phyloP scores from a whole-genome alignment of 53 echinoderm and acorn worm species.

The Hippasteria phrygiana region DNA sequence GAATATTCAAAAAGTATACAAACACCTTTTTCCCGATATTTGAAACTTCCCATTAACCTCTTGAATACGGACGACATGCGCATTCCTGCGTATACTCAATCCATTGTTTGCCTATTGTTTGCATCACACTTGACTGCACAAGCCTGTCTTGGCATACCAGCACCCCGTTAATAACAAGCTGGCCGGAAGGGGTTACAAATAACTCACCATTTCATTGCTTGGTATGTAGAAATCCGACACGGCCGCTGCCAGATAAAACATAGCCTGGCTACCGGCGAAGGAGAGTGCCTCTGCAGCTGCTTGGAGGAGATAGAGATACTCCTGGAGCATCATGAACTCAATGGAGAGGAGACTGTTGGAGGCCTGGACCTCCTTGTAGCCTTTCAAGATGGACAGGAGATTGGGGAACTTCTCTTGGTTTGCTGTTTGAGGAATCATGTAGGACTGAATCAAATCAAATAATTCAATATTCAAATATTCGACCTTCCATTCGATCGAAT shows the following conservation, averaged over 20 bases:
- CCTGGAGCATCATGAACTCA: constrained; percentile 77
- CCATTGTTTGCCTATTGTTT: too few relatives aligned
- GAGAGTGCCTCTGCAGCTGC: constrained; percentile 75
- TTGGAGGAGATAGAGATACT: constrained; percentile 84
- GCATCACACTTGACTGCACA: too few relatives aligned
- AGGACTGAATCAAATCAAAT: too few relatives aligned
- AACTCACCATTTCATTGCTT: constrained; percentile 79
- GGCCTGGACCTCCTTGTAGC: constrained; percentile 73
- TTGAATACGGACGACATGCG: too few relatives aligned
- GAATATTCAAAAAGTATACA: too few relatives aligned
- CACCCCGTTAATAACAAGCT: too few relatives aligned
- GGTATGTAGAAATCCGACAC: constrained; percentile 98
- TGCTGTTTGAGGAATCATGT: constrained; percentile 58
- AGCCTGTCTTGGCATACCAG: too few relatives aligned
- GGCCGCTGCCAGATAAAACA: constrained; percentile 94
- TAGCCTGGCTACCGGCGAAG: constrained; percentile 65
- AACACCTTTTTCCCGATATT: too few relatives aligned
- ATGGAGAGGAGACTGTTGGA: constrained; percentile 70
- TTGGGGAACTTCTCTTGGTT: constrained; percentile 71
- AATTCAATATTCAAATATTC: too few relatives aligned
- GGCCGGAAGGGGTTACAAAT: not conserved
- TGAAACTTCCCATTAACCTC: too few relatives aligned
- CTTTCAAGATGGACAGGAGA: constrained; percentile 67
- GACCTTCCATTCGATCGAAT: too few relatives aligned
- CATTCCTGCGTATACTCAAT: too few relatives aligned